phyloP scores from a whole-genome alignment of 1,140 invertebrate genomes.

The Macrosteles quadrilineatus region DNA sequence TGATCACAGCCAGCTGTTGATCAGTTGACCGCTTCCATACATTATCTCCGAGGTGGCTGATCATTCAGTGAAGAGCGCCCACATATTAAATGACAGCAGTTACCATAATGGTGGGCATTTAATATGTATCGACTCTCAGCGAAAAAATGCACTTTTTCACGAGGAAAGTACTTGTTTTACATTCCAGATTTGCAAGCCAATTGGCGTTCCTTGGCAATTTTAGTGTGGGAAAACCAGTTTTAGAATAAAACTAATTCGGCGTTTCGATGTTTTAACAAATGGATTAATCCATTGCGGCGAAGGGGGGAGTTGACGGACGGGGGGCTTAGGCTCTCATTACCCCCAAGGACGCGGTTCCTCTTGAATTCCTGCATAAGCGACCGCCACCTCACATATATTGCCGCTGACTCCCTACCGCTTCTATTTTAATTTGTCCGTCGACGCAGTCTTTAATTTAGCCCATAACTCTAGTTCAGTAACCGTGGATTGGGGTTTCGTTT shows the following conservation, averaged over 20 bases:
- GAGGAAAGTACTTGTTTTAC: not conserved
- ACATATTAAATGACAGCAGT: no score
- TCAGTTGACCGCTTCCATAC: no score
- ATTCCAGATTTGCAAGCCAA: not conserved
- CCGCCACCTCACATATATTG: not conserved
- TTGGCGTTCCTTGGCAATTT: not conserved
- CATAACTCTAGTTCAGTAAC: no score
- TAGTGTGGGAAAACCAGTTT: not conserved
- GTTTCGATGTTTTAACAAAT: not conserved
- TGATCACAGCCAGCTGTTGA: no score
- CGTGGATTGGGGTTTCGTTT: no score
- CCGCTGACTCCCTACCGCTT: not conserved
- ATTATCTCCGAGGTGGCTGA: no score
- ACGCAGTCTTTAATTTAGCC: not conserved
- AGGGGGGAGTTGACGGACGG: no score
- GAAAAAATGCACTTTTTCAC: no score
- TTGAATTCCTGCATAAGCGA: not conserved
- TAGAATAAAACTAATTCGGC: not conserved
- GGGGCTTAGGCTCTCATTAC: not conserved
- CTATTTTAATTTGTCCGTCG: not conserved
- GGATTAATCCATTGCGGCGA: no score
- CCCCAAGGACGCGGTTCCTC: not conserved
- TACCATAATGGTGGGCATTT: no score
- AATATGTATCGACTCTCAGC: no score
- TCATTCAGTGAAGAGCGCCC: no score